Evolutionary conservation across 2,113 vertebrate species (phyloP).

Genomic region (Chitala chitala): DNA sequence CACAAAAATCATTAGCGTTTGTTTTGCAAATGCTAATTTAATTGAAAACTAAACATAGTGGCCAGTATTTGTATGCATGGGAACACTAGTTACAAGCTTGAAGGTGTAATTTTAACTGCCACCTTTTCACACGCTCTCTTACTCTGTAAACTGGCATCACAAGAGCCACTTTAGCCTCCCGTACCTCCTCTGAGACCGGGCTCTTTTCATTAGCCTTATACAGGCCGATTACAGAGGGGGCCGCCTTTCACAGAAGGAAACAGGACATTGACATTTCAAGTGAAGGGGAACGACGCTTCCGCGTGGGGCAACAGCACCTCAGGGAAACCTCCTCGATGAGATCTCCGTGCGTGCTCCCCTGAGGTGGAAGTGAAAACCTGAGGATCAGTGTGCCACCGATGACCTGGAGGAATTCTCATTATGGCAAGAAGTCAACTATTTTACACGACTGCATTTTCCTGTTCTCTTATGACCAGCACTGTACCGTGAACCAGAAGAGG

Average conservation of each 20-base stretch:
- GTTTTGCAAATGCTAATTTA: not conserved
- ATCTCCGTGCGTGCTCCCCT: conserved; percentile 7
- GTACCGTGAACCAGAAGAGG: not conserved
- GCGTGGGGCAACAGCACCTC: not conserved
- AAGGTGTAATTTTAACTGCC: not conserved
- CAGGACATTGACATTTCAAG: not conserved
- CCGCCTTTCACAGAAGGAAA: not conserved
- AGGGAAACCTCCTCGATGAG: conserved; percentile 10
- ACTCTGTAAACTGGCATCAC: not conserved
- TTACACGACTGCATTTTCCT: not conserved
- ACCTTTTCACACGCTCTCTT: not conserved
- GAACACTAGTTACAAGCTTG: not conserved
- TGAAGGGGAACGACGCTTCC: not conserved
- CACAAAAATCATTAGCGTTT: not conserved
- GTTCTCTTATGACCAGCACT: not conserved
- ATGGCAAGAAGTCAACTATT: not conserved
- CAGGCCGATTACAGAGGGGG: not conserved
- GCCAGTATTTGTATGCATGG: not conserved
- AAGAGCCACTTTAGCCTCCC: too few species aligned
- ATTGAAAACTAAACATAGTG: not conserved
- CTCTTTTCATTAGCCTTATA: not conserved
- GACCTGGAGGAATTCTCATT: not conserved
- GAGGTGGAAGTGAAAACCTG: not conserved
- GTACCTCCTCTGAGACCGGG: not conserved
- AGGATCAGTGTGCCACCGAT: too few species aligned